A percentile compares a stretch with the other conserved stretches of the same genome.
Evolutionary conservation across 2,113 vertebrate species (phyloP).

Genomic region (Noturus placidus): DNA sequence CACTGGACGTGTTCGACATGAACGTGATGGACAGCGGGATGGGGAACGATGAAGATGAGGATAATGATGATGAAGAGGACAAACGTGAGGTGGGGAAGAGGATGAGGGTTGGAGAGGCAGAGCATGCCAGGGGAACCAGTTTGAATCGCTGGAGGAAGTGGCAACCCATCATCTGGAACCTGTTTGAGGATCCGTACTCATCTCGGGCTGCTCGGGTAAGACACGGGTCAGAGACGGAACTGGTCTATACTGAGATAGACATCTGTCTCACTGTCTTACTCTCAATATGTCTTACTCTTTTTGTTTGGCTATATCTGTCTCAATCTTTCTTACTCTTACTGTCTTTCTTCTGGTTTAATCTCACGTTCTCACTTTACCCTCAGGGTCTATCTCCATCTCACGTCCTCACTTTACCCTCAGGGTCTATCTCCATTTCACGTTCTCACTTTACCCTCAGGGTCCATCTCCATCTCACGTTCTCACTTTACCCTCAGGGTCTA

Average conservation of each 20-base stretch:
- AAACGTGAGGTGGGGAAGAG: slow-evolving; percentile 52
- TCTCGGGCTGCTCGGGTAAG: slow-evolving; percentile 94
- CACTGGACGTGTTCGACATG: slow-evolving; percentile 93
- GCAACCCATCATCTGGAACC: slow-evolving; percentile 90
- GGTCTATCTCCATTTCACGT: background rate
- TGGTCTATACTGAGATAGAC: background rate
- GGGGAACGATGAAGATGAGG: slow-evolving; percentile 77
- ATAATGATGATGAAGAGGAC: slow-evolving; percentile 69
- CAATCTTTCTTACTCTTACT: background rate
- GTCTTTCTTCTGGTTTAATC: background rate
- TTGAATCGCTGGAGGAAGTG: slow-evolving; percentile 83
- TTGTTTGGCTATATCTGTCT: background rate
- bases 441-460: background rate
- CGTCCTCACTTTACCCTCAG: no score
- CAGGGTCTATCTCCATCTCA: background rate
- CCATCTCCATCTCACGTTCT: background rate
- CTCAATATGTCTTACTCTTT: background rate
- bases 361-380: background rate
- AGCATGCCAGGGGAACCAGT: slow-evolving; percentile 71
- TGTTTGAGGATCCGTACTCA: slow-evolving; percentile 95
- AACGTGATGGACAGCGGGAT: slow-evolving; percentile 74
- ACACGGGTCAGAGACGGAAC: background rate
- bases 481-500: background rate
- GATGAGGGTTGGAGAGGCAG: slow-evolving; percentile 78
- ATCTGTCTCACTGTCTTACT: background rate